Evolutionary conservation across 2,888 invertebrate species (phyloP), one percentile per base, ranked within the genome.

Genomic region (Meta bourneti): DNA sequence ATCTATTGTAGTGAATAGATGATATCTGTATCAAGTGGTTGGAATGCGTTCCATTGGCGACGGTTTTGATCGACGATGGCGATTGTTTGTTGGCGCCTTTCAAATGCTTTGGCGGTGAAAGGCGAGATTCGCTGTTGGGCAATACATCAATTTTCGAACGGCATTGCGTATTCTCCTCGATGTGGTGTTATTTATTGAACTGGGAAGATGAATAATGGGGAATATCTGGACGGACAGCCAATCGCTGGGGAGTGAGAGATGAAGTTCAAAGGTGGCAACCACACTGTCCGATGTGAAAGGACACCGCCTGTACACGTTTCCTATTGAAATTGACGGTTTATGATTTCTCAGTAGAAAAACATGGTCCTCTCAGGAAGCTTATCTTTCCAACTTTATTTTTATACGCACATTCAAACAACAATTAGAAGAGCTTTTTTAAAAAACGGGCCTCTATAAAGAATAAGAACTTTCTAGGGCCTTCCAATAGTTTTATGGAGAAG

Each of bases 1-100:
- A 90, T 90, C 84, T 71, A 90, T 90, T 90, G 89, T 84, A 78
- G 84, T 78, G 84, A 84, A 90, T 90, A 69, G 89, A 90, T 90
- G 89, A 90, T 90, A 90, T 90, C 89, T 90, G 89, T 84, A 90
- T 90, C 89, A 90, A 84, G 83, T 82, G 70, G 34, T 34, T 34
- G 34, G 34, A 34, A 34, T 34, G 34, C 34, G 34, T 34, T 34
- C 34, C 77, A 89, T 89, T 89, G 89, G 89, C 89, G 89, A 82
- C 69, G 78, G 75, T 89, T 77, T 74, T 89, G 89, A 89, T 89
- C 82, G 89, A 89, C 89, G 89, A 89, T 89, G 89, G 89, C 89
- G 89, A 82, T 89, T 82, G 89, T 77, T 82, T 70, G 89, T 82
- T 89, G 82, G 89, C 82, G 82, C 75, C 88, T 61, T 82, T 75